Base-by-base conservation (phyloP, 1,140 invertebrate species). In the Meloidogyne hapla region DNA sequence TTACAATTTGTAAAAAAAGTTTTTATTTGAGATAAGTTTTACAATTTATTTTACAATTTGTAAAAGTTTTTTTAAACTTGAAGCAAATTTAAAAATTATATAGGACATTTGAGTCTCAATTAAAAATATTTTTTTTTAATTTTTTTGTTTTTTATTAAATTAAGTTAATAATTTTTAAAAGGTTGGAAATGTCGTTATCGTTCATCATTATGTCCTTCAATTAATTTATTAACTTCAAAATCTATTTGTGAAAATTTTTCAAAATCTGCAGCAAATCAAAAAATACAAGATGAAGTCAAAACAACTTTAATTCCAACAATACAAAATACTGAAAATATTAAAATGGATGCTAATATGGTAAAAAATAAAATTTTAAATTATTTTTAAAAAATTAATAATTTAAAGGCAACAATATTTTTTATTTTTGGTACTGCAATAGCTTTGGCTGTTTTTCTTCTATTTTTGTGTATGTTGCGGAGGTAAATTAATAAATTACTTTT, bases 401-500 rank as follows among this genome's bases (percentile, higher is more conserved):
- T 66, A 18, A 15, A 73, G 71, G 38, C 75, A 8, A 63, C 71
- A 23, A 26, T 77, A 33, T 56, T 77, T 21, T 26, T 77, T 33
- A 42, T 77, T 42, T 77, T 76, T 48, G 76, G 76, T 12, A 38
- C 62, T 28, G 62, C 66, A 2, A 67, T 76, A 28, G 23, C 64
- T 3, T 18, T 71, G 5, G 79, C 63, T 25, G 23, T 72, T 40
- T 78, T 73, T 28, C 28, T 69, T 2, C 25, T 70, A 8, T 74
- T 80, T 23, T 26, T 66, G 12, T 74, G 61, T 15, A 48, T 77
- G 10, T 67, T 77, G 23, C 38, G 67, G 26, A 77, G 76, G 76
- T 75, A 15, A 12, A 38, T n/a, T 25, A 13, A 15, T 3, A 23
- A 23, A n/a, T n/a, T n/a, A n/a, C n/a, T 69, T 69, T 25, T 68